Percentiles rank a stretch among this genome's conserved stretches.
Conservation (phyloP, 2,888 invertebrate genomes). For the Rhimphoctona megacephalus region DNA sequence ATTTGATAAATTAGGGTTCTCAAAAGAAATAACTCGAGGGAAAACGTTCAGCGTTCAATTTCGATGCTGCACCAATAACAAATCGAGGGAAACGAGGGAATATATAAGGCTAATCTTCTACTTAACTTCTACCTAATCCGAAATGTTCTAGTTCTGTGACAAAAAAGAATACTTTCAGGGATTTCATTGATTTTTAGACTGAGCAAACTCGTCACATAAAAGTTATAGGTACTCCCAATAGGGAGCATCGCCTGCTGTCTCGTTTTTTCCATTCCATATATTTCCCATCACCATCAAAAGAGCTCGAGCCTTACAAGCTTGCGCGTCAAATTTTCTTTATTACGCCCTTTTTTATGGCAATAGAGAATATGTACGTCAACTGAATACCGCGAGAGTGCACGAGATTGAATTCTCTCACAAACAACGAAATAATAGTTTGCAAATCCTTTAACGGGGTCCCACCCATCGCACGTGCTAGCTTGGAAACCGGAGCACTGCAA, state of each 20-base stretch:
- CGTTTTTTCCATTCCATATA: slow-evolving; percentile 22
- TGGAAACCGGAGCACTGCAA: slow-evolving; percentile 82
- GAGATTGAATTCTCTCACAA: slow-evolving; percentile 76
- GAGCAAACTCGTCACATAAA: neutral
- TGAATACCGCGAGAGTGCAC: slow-evolving; percentile 36
- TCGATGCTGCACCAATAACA: neutral
- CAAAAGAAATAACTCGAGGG: neutral
- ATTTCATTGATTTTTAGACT: neutral
- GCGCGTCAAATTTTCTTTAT: neutral
- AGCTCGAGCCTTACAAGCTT: neutral
- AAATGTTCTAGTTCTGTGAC: neutral
- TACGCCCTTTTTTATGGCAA: slow-evolving; percentile 8
- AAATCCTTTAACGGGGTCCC: slow-evolving; percentile 73
- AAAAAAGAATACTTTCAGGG: neutral
- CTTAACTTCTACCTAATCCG: neutral
- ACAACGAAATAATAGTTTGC: slow-evolving; percentile 79
- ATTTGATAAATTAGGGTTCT: neutral
- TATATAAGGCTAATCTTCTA: neutral
- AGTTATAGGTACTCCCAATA: neutral
- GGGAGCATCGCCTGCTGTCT: slow-evolving; percentile 22
- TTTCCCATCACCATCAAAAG: neutral
- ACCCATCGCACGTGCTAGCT: slow-evolving; percentile 80
- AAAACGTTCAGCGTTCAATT: too few species aligned
- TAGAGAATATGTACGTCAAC: slow-evolving; percentile 1
- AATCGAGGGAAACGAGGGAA: neutral